Base-by-base conservation (phyloP, 2,797 vertebrate genomes). In the Phataginus tetradactyla region DNA sequence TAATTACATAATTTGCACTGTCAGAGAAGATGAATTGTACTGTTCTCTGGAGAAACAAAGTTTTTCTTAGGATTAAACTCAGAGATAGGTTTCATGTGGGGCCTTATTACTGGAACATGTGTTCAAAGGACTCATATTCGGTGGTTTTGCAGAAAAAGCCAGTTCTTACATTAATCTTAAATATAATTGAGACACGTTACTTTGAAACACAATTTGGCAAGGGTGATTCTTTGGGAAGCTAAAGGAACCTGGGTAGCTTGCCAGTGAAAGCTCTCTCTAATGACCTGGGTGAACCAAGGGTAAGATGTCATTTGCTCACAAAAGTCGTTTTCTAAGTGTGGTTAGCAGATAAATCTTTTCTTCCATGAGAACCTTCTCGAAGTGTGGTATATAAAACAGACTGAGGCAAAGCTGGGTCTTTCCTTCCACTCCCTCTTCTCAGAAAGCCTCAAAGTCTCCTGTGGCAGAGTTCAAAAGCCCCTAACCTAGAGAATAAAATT, bases 41-140 rank as follows among this genome's bases (percentile, higher is more conserved):
- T 80, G 57, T 55, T 95, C 25, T 84, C 68, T 37, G 39, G 23
- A 37, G 59, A 81, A 89, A 90, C 23, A 66, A 87, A 25, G 4
- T 71, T 92, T 87, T 66, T 42, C 69, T 61, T 74, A 88, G 32
- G 45, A 80, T 59, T 93, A 90, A 90, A 59, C 32, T 79, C 23
- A 55, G 51, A 61, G 49, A 34, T 37, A 69, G 11, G 45, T 69
- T 81, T 86, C 57, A 39, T 37, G 14, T 51, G 39, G 9, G 23
- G 23, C 1, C 49, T 23, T 79, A 13, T 51, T 53, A 53, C 4
- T 12, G 34, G 13, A 63, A 42, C 45, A 69, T 20, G 7, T 53
- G n/a, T 49, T 29, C 14, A 77, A 66, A 88, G 74, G n/a, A 86
- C 3, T 11, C 49, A n/a, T 32, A 53, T 55, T 66, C 39, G 45